Evolutionary conservation across 1,140 invertebrate genomes (phyloP).

Genomic region (Potamilus streckersoni): DNA sequence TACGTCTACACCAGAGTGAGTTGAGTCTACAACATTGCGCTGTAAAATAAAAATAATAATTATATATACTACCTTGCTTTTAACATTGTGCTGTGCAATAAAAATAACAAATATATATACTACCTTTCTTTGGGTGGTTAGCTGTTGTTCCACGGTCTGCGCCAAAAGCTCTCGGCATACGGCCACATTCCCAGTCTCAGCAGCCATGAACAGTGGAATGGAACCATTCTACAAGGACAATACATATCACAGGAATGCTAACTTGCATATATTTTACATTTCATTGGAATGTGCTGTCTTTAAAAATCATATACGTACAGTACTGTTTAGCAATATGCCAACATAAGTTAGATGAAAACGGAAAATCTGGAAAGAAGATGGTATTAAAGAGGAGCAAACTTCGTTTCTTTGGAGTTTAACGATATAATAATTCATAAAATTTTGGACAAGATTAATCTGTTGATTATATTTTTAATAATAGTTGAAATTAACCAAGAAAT

Average conservation of each 20-base stretch:
- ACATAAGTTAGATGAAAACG: no score
- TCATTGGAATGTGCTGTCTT: no score
- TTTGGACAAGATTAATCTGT: no score
- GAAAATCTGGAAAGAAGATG: no score
- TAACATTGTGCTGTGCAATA: not conserved
- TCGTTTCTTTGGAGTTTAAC: no score
- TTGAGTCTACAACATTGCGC: not conserved
- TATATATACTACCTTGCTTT: slow-evolving; percentile 46
- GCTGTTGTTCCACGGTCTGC: slow-evolving; percentile 50
- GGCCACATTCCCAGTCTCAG: slow-evolving; percentile 92
- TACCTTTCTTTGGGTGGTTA: slow-evolving; percentile 51
- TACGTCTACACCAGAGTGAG: not conserved
- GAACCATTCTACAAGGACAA: slow-evolving; percentile 76
- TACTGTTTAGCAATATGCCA: no score
- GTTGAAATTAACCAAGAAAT: no score
- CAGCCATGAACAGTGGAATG: slow-evolving; percentile 91
- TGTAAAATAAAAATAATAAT: not conserved
- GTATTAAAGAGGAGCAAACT: no score
- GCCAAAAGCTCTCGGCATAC: slow-evolving; percentile 91
- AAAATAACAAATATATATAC: not conserved
- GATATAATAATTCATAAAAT: no score
- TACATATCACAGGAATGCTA: not conserved
- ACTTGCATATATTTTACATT: not conserved
- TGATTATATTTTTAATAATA: no score
- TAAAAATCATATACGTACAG: no score